Evolutionary conservation across 2,797 vertebrate genomes (phyloP).

Genomic region (Spinus pinus): DNA sequence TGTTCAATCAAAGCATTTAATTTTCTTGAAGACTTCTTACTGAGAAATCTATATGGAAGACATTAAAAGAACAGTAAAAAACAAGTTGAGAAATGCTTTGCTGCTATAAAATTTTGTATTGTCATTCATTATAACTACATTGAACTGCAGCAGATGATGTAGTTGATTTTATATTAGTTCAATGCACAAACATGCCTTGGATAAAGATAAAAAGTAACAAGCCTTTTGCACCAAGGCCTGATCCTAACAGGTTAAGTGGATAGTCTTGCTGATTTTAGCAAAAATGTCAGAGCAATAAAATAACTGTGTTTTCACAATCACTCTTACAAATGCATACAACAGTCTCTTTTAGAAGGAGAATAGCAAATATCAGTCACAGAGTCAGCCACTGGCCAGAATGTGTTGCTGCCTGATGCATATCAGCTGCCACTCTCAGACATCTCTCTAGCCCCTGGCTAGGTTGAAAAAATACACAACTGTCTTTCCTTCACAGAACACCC

Average conservation of each 20-base stretch:
- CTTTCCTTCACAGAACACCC: constrained; percentile 75
- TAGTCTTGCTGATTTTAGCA: neutral
- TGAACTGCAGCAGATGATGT: neutral
- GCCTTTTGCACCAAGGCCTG: neutral
- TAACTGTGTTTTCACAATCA: neutral
- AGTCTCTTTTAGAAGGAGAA: constrained; percentile 57
- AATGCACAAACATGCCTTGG: neutral
- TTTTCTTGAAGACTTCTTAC: neutral
- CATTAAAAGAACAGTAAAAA: neutral
- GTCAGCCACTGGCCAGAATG: constrained; percentile 38
- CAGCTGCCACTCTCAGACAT: constrained; percentile 73
- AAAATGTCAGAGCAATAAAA: constrained; percentile 13
- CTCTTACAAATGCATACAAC: constrained; percentile 35
- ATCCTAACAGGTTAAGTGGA: neutral
- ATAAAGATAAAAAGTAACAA: neutral
- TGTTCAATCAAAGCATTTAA: neutral
- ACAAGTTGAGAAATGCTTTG: neutral
- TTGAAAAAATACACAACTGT: constrained; percentile 81
- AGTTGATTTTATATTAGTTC: neutral
- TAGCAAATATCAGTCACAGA: constrained; percentile 46
- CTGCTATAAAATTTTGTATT: neutral
- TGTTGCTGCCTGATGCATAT: constrained; percentile 68
- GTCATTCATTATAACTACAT: neutral
- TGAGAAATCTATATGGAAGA: neutral
- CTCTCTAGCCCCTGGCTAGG: constrained; percentile 70